A percentile compares a stretch with the other conserved stretches of the same genome.
These are phyloP conservation scores for Zeus faber DNA, from an alignment of 2,113 vertebrate genomes.

Conservation along the genomic window DNA sequence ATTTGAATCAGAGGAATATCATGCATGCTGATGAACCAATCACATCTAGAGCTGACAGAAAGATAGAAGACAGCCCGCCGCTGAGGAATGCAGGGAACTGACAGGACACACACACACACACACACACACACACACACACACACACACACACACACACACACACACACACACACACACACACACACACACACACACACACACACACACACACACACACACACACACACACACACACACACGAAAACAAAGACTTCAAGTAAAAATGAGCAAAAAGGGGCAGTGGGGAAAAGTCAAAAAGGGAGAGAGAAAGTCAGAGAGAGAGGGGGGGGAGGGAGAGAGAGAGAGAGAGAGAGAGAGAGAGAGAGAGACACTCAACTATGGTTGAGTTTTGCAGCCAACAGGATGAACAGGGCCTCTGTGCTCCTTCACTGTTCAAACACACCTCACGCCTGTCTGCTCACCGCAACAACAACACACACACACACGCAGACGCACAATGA, in stretches of 20 bases:
- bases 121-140: too few species aligned
- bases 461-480: slow-evolving; percentile 61
- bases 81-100: slow-evolving; percentile 34
- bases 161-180: too few species aligned
- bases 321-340: too few species aligned
- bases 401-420: slow-evolving; percentile 66
- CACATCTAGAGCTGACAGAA: slow-evolving; percentile 32
- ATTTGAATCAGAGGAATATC: too few species aligned
- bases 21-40: slow-evolving; percentile 36
- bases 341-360: slow-evolving; percentile 35
- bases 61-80: slow-evolving; percentile 44
- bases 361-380: slow-evolving; percentile 26
- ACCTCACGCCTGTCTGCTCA: slow-evolving; percentile 70
- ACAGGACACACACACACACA: slow-evolving; percentile 17
- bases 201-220: too few species aligned
- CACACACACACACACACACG: not conserved
- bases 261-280: too few species aligned
- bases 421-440: slow-evolving; percentile 73
- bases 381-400: slow-evolving; percentile 59
- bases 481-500: too few species aligned
- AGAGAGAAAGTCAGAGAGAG: slow-evolving; percentile 9
- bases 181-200: too few species aligned
- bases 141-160: too few species aligned
- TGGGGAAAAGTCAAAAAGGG: too few species aligned
- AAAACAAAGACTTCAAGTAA: not conserved